Base-by-base conservation (phyloP, 2,888 invertebrate genomes). In the Spatulosminthurus flaviceps region DNA sequence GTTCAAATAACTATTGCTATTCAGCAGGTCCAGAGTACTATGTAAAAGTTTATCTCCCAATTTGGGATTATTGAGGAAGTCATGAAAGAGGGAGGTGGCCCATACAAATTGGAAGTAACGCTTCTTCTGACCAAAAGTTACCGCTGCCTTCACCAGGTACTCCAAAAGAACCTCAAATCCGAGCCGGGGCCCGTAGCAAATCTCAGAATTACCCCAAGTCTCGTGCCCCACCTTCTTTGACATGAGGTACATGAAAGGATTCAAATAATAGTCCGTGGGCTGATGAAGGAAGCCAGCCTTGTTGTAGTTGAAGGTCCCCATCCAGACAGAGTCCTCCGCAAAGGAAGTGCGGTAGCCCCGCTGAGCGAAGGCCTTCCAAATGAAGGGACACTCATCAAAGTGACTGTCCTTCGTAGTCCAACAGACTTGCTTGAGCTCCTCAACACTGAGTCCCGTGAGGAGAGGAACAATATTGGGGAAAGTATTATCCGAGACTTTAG, bases 401-500 rank as follows among this genome's bases (percentile, higher is more conserved):
- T 0, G 29, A 16, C 28, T 7, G 16, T 26, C 19, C 19, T 4
- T 2, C 5, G 2, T n/a, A 1, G 28, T 24, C 28, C n/a, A 29
- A n/a, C 29, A 26, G 9, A 21, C 1, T n/a, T 9, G 16, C 5
- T 34, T 22, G 2, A 74, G 11, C 26, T 74, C 74, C 29, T 60
- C 61, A 13, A 22, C 13, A 13, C 22, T 22, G 16, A 13, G 34
- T 9, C 75, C 75, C 5, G 43, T 28, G 0, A 64, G 22, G 26
- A 43, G 29, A 5, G 69, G 51, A 41, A 64, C 51, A 16, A 72
- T 87, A 87, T 97, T 97, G 0, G 96, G 95, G 87, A 94, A 96
- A 0, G 97, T 96, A 87, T 97, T 97, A 87, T 97, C 97, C 1
- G 92, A 97, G 11, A 97, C 93, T 90, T 97, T 97, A 87, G 94